A percentile compares a stretch with the other conserved stretches of the same genome.
Conservation (phyloP, 2,888 invertebrate species). For the Coremacera marginata region DNA sequence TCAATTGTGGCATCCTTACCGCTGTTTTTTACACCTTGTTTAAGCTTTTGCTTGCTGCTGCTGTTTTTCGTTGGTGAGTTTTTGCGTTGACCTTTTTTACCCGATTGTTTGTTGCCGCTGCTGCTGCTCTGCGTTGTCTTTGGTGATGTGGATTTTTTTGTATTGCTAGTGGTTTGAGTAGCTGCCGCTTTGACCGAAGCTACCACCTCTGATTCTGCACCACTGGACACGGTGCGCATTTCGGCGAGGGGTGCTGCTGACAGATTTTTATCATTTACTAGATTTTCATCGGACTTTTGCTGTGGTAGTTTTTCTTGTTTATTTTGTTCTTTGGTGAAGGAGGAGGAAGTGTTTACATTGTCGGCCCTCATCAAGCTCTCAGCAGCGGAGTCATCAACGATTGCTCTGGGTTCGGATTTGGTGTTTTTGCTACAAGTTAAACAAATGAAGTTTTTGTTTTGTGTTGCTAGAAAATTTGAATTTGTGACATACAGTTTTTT, state of each 20-base stretch:
- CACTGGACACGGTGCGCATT: conserved; percentile 52
- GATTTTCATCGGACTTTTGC: conserved; percentile 52
- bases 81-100: conserved; percentile 61
- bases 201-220: conserved; percentile 39
- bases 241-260: conserved; percentile 48
- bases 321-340: conserved; percentile 54
- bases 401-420: conserved; percentile 60
- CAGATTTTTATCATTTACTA: conserved; percentile 48
- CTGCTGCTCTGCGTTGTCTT: conserved; percentile 52
- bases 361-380: conserved; percentile 2
- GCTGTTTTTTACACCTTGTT: conserved; percentile 61
- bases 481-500: conserved; percentile 61
- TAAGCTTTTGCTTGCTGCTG: conserved; percentile 56
- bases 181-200: conserved; percentile 46
- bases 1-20: conserved; percentile 52
- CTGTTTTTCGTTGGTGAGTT: conserved; percentile 53
- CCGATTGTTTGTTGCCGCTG: conserved; percentile 47
- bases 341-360: not conserved
- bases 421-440: conserved; percentile 59
- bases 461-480: not conserved
- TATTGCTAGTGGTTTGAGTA: conserved; percentile 14
- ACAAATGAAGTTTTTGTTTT: not conserved
- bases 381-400: conserved; percentile 34
- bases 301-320: conserved; percentile 67
- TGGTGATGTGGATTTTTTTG: conserved; percentile 52